Evolutionary conservation across 2,888 invertebrate genomes (phyloP), one percentile per base, ranked within the genome.

Genomic region (Eurytoma adleriae): DNA sequence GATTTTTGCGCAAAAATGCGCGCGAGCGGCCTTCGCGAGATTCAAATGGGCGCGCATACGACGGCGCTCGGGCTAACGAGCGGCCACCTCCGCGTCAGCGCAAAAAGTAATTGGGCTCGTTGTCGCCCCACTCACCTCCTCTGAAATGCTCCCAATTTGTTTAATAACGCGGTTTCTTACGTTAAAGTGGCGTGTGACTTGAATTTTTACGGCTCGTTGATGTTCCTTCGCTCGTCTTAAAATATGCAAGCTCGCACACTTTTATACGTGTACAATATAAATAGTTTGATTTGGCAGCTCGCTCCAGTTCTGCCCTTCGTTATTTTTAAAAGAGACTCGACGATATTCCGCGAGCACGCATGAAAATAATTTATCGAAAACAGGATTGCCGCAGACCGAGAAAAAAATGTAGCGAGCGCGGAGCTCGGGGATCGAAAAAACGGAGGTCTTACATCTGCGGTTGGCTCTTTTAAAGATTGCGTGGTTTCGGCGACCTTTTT

Each of bases 401-500:
- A 50, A 50, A 50, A 50, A 50, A 50, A 50, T 14, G 50, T 50
- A 50, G 50, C 50, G 14, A 50, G 50, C 14, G 3, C 14, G 50
- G 12, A 50, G 50, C 24, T 24, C 24, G 24, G 24, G 24, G 24
- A 24, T 24, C 24, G 14, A 54, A 54, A 54, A 54, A 54, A 54
- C 54, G 3, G 54, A 54, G 54, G n/a, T 54, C 54, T 54, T n/a
- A 3, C n/a, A 14, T 54, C n/a, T 54, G 14, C 16, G n/a, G 27
- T 10, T 30, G 62, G 30, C n/a, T 62, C 40, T 62, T 30, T n/a
- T 1, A 7, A 62, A 13, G 12, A 30, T 50, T n/a, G n/a, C 14
- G n/a, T 12, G 80, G 66, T 83, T 82, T 83, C 79, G 82, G 82
- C 83, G 82, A 80, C 83, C 77, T 84, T 82, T 79, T 78, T 48